Conservation (phyloP, 2,888 invertebrate genomes). For the Didymodactylos carnosus region DNA sequence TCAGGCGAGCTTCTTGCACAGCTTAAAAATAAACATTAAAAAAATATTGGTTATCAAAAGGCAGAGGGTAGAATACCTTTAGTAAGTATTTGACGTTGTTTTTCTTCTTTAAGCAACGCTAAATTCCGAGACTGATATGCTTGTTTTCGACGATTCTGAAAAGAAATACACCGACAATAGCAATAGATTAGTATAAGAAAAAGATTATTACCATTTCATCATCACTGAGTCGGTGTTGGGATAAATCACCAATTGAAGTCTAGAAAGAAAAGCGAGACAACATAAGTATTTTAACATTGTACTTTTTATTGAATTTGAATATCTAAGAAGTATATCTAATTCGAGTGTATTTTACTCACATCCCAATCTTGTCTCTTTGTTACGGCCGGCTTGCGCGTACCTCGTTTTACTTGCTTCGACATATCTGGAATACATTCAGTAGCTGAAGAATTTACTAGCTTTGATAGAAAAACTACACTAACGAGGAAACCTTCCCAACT, state of each 20-base stretch:
- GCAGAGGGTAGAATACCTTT: not conserved
- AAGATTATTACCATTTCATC: not conserved
- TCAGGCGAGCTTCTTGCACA: not conserved
- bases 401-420: no score
- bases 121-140: not conserved
- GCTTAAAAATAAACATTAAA: not conserved
- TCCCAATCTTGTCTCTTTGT: not conserved
- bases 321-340: not conserved
- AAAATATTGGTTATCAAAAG: not conserved
- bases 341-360: not conserved
- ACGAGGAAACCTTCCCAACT: no score
- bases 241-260: not conserved
- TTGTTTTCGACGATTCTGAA: not conserved
- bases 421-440: no score
- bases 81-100: not conserved
- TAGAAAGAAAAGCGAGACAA: no score
- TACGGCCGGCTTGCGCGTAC: not conserved
- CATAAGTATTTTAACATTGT: no score
- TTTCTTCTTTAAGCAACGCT: not conserved
- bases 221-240: not conserved
- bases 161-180: not conserved
- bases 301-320: no score
- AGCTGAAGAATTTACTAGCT: no score
- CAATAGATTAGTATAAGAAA: not conserved
- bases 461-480: no score